phyloP scores from a whole-genome alignment of 2,113 vertebrate genomes.

The Notechis scutatus region DNA sequence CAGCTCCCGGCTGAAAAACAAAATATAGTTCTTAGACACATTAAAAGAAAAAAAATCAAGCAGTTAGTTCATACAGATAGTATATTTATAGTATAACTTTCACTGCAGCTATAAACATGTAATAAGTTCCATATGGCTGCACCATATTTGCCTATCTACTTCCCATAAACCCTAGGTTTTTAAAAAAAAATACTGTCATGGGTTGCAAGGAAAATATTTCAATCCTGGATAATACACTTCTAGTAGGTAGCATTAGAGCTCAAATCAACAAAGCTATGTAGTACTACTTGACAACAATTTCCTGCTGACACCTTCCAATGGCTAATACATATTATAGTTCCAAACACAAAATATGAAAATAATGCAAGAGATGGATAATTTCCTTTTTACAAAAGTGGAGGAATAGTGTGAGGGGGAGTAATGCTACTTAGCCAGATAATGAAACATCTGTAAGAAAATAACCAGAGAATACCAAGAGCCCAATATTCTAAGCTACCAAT shows the following conservation, averaged over 20 bases:
- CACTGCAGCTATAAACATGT: not conserved
- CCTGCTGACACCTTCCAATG: not conserved
- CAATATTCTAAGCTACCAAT: not conserved
- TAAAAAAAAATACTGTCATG: not conserved
- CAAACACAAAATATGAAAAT: not conserved
- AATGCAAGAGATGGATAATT: not conserved
- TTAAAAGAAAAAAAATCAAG: not conserved
- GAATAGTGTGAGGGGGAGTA: not conserved
- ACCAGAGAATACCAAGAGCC: not conserved
- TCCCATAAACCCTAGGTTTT: not conserved
- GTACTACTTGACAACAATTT: not conserved
- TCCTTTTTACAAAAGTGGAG: not conserved
- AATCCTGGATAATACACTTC: not conserved
- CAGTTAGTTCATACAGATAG: not conserved
- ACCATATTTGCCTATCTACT: not conserved
- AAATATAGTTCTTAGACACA: not conserved
- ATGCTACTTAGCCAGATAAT: not conserved
- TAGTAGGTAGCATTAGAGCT: not conserved
- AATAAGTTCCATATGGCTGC: not conserved
- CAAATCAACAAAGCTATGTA: not conserved
- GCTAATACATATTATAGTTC: not conserved
- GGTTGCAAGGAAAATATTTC: not conserved
- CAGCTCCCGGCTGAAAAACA: slow-evolving; percentile 71
- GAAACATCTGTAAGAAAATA: not conserved
- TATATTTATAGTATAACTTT: not conserved